phyloP scores from a whole-genome alignment of 2,888 invertebrate species.

The Tiliacea aurago region DNA sequence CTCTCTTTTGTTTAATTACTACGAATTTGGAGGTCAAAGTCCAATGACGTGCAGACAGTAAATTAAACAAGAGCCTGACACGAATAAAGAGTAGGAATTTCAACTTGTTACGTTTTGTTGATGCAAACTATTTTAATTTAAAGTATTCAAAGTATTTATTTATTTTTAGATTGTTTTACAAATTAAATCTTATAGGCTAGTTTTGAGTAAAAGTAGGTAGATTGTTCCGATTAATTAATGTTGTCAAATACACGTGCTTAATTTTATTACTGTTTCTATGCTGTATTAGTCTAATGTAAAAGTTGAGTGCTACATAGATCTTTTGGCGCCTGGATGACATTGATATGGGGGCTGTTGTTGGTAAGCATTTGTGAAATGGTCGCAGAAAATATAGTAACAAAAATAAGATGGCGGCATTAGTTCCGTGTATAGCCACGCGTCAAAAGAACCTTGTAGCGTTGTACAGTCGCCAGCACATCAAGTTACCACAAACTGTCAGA shows the following conservation, averaged over 20 bases:
- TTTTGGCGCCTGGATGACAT: background rate
- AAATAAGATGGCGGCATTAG: background rate
- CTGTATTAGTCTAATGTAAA: conserved; percentile 1
- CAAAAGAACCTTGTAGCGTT: no score
- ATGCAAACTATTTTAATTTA: no score
- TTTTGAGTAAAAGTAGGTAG: no score
- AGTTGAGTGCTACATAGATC: background rate
- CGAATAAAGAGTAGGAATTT: background rate
- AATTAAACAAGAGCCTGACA: conserved; percentile 2
- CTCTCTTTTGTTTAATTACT: background rate
- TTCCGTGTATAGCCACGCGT: background rate
- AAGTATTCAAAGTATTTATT: no score
- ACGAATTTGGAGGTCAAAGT: background rate
- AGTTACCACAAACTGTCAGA: no score
- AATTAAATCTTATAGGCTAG: no score
- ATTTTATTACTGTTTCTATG: background rate
- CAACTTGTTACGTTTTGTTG: conserved; percentile 25
- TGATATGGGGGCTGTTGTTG: background rate
- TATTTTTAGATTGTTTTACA: no score
- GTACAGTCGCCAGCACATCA: no score
- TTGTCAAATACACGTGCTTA: conserved; percentile 18
- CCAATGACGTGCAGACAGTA: background rate
- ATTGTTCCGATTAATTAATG: background rate
- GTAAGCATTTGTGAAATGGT: background rate
- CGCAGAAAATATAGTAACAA: background rate